Base-by-base conservation (phyloP, 2,888 invertebrate species). In the Ceramica pisi region DNA sequence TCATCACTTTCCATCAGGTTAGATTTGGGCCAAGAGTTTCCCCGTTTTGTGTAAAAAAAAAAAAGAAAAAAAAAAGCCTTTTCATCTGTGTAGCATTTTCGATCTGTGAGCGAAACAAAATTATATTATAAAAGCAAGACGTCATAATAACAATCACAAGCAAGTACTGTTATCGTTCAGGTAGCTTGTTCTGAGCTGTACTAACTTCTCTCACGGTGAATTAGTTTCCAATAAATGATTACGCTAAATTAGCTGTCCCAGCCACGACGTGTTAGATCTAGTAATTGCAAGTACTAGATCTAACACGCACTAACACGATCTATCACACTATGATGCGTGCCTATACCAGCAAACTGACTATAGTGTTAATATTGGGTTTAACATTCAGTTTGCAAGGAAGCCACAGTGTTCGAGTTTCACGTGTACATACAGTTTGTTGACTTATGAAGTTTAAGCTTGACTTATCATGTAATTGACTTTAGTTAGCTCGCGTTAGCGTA, bases 271-370 rank as follows among this genome's bases (percentile, higher is more conserved):
- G 51, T 53, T 53, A 26, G 23, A 53, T 26, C 51, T 26, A 26
- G 26, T 53, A 53, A 53, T 53, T 53, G 19, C 53, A 8, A 53
- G 26, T 53, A n/a, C n/a, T 53, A 53, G 53, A n/a, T n/a, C n/a
- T n/a, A n/a, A n/a, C n/a, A n/a, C n/a, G n/a, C n/a, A n/a, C n/a
- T n/a, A n/a, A n/a, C n/a, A n/a, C n/a, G n/a, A n/a, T n/a, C n/a
- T n/a, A n/a, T n/a, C n/a, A n/a, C 26, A 26, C 16, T 53, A 16
- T 9, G 26, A 53, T 53, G 23, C 51, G 51, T 53, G 3, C 12
- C 23, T 26, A 53, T 16, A 53, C 51, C 14, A 16, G 2, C 1
- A 53, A 23, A 16, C 16, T 8, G 16, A 53, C 23, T 26, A 53
- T 53, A 16, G 7, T n/a, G 46, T n/a, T n/a, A 46, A 19, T 46